Evolutionary conservation across 1,140 invertebrate species (phyloP).

Genomic region (Pemphigus obesinymphae): DNA sequence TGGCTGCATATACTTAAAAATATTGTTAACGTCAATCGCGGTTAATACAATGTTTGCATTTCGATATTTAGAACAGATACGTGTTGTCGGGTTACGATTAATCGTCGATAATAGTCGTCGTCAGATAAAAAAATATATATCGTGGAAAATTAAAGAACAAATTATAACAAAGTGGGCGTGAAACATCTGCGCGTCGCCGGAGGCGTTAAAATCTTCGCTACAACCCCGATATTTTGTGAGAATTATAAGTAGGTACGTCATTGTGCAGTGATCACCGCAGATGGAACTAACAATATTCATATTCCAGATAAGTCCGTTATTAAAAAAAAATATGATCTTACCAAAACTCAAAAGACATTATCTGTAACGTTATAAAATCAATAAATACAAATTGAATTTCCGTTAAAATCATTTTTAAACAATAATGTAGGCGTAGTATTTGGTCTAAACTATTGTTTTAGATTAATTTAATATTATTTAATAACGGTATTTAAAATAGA

Average conservation of each 20-base stretch:
- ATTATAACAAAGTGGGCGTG: slow-evolving; percentile 18
- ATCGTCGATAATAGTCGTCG: background rate
- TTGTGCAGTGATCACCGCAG: background rate
- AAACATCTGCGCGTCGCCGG: slow-evolving; percentile 6
- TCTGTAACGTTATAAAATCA: background rate
- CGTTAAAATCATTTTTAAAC: too few species aligned
- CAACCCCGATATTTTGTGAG: background rate
- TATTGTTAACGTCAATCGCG: background rate
- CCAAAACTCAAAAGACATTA: too few species aligned
- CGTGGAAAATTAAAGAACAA: slow-evolving; percentile 21
- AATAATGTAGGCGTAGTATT: too few species aligned
- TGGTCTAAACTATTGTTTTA: too few species aligned
- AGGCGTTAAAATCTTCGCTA: slow-evolving; percentile 2
- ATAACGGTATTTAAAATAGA: too few species aligned
- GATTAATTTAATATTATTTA: too few species aligned
- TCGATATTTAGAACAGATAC: background rate
- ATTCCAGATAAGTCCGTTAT: background rate
- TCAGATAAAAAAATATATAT: background rate
- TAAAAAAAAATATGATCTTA: background rate
- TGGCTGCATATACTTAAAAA: background rate
- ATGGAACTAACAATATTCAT: background rate
- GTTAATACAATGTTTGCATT: background rate
- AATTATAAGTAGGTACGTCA: background rate
- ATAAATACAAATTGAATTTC: background rate
- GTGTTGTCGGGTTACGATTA: background rate